phyloP scores from a whole-genome alignment of 2,888 invertebrate genomes.

The Bruchidius siliquastri region DNA sequence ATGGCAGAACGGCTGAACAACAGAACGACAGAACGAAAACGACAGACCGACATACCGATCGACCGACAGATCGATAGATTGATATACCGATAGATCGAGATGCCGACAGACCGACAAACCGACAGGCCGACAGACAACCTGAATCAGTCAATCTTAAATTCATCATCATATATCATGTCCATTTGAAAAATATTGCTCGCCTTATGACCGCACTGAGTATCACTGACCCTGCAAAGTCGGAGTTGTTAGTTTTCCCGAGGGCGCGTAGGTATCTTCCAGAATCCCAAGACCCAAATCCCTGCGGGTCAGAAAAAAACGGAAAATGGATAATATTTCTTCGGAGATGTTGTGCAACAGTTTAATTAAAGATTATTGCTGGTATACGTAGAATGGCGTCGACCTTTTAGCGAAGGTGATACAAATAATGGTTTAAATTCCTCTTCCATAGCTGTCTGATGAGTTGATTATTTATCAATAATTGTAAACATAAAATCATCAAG shows the following conservation, averaged over 20 bases:
- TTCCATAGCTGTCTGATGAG: neutral
- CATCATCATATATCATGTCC: neutral
- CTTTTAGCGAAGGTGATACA: neutral
- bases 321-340: neutral
- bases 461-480: too few species aligned
- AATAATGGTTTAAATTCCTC: neutral
- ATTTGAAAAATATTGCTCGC: neutral
- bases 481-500: too few species aligned
- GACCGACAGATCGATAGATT: too few species aligned
- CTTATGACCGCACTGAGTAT: neutral
- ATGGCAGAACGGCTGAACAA: too few species aligned
- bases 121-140: neutral
- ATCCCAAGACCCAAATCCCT: neutral
- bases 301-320: neutral
- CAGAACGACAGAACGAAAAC: too few species aligned
- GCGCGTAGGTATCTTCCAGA: neutral
- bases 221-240: neutral
- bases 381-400: neutral
- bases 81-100: too few species aligned
- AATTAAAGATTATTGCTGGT: neutral
- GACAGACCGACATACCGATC: too few species aligned
- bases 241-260: neutral
- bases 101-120: too few species aligned
- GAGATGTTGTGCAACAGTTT: neutral
- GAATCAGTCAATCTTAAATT: neutral